Evolutionary conservation across 2,797 vertebrate genomes (phyloP).

Genomic region (Capromys pilorides): DNA sequence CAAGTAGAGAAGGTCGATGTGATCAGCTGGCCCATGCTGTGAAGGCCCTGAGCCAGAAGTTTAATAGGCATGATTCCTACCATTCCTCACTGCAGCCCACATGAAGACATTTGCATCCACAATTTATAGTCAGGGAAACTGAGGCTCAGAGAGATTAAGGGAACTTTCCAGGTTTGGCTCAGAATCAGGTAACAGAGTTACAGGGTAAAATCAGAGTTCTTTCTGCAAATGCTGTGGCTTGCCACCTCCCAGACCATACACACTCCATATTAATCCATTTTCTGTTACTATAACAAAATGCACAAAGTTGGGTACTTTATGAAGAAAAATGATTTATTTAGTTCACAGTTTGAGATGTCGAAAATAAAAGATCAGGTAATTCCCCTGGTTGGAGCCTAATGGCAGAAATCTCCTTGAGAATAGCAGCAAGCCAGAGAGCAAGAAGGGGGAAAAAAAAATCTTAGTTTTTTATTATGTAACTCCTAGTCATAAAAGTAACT

Average conservation of each 20-base stretch:
- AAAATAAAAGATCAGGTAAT: not conserved
- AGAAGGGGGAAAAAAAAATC: not conserved
- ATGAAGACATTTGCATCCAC: not conserved
- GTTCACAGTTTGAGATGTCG: not conserved
- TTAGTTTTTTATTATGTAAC: not conserved
- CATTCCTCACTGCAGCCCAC: not conserved
- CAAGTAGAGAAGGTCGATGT: accelerated
- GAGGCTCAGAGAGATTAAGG: not conserved
- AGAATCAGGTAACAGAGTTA: not conserved
- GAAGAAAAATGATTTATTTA: not conserved
- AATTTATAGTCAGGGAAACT: not conserved
- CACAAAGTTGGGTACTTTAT: not conserved
- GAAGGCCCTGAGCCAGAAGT: too few species aligned
- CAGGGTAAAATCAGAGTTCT: not conserved
- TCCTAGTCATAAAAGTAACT: not conserved
- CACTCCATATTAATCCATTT: accelerated
- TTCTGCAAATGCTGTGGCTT: not conserved
- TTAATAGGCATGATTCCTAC: not conserved
- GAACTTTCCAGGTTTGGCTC: not conserved
- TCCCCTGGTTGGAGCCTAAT: not conserved
- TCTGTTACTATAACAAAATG: not conserved
- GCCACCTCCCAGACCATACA: not conserved
- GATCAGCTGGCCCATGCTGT: not conserved
- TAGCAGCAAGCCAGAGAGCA: not conserved
- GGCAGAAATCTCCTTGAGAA: not conserved